Evolutionary conservation across 2,113 vertebrate species (phyloP).

Genomic region (Macrotis lagotis): DNA sequence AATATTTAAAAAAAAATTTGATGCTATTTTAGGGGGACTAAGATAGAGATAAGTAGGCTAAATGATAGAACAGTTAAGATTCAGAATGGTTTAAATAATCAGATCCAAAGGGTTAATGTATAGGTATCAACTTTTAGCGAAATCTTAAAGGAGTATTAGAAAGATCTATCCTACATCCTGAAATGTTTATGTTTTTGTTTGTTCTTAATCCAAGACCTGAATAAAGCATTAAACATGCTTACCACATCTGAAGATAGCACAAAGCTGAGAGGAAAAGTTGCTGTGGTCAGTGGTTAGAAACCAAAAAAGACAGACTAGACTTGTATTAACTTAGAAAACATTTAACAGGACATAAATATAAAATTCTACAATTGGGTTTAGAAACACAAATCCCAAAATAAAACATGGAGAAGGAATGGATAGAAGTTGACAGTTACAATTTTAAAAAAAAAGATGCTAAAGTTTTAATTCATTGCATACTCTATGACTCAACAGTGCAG

Average conservation of each 20-base stretch:
- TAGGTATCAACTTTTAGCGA: neutral
- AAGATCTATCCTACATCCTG: neutral
- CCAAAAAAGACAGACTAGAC: no score
- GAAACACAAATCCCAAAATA: neutral
- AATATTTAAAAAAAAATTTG: neutral
- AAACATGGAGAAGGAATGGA: neutral
- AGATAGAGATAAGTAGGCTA: neutral
- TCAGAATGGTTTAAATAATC: neutral
- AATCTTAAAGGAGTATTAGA: neutral
- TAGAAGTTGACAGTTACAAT: neutral
- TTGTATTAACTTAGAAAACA: no score
- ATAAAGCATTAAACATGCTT: neutral
- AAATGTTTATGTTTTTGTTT: neutral
- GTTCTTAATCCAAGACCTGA: neutral
- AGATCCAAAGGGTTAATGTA: neutral
- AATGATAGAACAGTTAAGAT: neutral
- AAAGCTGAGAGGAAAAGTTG: neutral
- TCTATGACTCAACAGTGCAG: neutral
- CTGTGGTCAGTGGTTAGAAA: no score
- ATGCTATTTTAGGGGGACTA: neutral
- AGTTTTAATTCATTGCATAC: neutral
- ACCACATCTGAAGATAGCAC: neutral
- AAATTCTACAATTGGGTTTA: neutral
- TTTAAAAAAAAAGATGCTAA: neutral
- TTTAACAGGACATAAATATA: no score